Evolutionary conservation across 2,113 vertebrate species (phyloP).

Genomic region (Nesogale talazaci): DNA sequence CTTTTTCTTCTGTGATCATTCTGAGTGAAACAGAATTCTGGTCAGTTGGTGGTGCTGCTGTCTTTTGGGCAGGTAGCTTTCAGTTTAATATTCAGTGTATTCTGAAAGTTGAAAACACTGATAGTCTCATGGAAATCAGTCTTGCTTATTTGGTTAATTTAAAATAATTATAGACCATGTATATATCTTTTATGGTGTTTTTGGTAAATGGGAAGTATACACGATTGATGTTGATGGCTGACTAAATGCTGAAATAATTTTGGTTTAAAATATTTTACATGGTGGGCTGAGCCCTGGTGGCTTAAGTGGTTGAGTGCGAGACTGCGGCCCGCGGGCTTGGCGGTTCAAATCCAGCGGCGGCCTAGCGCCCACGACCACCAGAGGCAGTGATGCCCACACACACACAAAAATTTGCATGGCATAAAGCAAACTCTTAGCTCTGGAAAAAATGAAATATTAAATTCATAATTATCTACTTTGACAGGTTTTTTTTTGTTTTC

Average conservation of each 20-base stretch:
- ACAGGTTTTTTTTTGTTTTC: too few relatives aligned
- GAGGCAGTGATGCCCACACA: too few relatives aligned
- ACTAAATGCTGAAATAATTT: conserved; percentile 53
- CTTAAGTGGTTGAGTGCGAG: too few relatives aligned
- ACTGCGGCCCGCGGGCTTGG: too few relatives aligned
- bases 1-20: conserved; percentile 22
- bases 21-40: conserved; percentile 42
- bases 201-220: conserved; percentile 21
- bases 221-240: conserved; percentile 30
- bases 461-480: conserved; percentile 18
- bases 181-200: conserved; percentile 7
- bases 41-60: conserved; percentile 44
- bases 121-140: neutral
- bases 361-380: too few relatives aligned
- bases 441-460: conserved; percentile 40
- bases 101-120: conserved; percentile 40
- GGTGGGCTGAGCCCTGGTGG: too few relatives aligned
- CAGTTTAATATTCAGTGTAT: neutral
- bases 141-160: conserved; percentile 43
- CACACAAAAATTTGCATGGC: too few relatives aligned
- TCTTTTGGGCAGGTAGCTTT: conserved; percentile 34
- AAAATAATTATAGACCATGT: conserved; percentile 45
- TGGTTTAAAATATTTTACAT: conserved; percentile 63
- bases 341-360: too few relatives aligned
- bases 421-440: conserved; percentile 45